Evolutionary conservation across 1,140 invertebrate genomes (phyloP), one percentile per base, ranked within the genome.

Genomic region (Apis laboriosa): DNA sequence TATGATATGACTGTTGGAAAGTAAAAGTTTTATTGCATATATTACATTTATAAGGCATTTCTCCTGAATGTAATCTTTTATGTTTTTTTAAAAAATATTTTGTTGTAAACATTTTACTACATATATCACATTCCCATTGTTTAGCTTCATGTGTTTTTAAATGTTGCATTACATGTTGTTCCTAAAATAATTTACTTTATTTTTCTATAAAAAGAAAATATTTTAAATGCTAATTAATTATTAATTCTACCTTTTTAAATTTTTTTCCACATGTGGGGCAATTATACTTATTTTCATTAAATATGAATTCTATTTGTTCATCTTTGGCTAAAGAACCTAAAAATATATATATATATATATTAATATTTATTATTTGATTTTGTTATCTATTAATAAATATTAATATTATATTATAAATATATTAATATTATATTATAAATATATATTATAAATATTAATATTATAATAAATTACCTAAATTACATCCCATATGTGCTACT

Each of bases 71-170:
- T 77, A 98, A 93, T 87, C 97, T 95, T 92, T 97, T 97, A 90
- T 98, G 97, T 93, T 98, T 98, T 93, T 98, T 98, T 61, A 98
- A 92, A 91, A 98, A 98, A 94, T 98, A 98, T 92, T 98, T 98
- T 12, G 97, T 98, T 3, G 97, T 98, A 90, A 98, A 98, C 92
- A 95, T 95, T 95, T 98, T 98, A 63, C 95, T 95, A 92, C 97
- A 98, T 34, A 97, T 95, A 88, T 98, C 97, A 91, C 97, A 98
- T 90, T 97, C 96, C 97, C 97, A 98, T 79, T 96, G 95, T 90
- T 96, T 96, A 8, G 92, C 93, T 74, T 95, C 95, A 80, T 96
- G 95, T 0, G 94, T 95, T 89, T 95, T 95, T 64, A 95, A 86
- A 90, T 96, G 95, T 71, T 95, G 95, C 1, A 91, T 90, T 43